Evolutionary conservation across 2,888 invertebrate species (phyloP).

Genomic region (Pantelozetes paolii): DNA sequence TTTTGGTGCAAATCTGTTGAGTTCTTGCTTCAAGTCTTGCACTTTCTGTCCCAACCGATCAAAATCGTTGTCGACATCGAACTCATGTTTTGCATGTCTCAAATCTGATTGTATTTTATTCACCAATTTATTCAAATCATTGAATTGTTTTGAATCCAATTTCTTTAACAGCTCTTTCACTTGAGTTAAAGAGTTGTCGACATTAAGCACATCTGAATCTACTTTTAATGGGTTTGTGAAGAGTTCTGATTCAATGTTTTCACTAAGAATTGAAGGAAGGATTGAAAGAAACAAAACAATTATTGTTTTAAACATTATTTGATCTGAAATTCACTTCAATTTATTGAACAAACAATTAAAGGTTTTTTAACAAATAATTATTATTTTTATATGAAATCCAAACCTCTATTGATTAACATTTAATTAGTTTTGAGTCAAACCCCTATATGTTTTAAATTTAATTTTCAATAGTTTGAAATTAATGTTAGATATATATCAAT

Average conservation of each 20-base stretch:
- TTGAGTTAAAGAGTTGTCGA: slow-evolving; percentile 29
- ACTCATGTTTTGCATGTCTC: slow-evolving; percentile 25
- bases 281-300: not conserved
- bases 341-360: too few species aligned
- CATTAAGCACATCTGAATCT: slow-evolving; percentile 27
- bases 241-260: not conserved
- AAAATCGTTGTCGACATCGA: slow-evolving; percentile 36
- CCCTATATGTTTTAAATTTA: not conserved
- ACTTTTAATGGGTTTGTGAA: slow-evolving; percentile 24
- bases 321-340: too few species aligned
- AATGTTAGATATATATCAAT: too few species aligned
- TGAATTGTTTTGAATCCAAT: slow-evolving; percentile 30
- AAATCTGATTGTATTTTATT: slow-evolving; percentile 16
- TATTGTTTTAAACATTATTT: slow-evolving; percentile 32
- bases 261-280: not conserved
- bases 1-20: not conserved
- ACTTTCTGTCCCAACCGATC: slow-evolving; percentile 24
- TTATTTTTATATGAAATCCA: not conserved
- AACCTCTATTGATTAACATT: not conserved
- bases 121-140: slow-evolving; percentile 8
- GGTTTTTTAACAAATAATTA: too few species aligned
- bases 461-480: too few species aligned
- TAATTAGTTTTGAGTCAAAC: not conserved
- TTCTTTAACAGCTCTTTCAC: slow-evolving; percentile 28
- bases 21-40: not conserved